Percentiles rank a stretch among this genome's conserved stretches.
phyloP scores from a whole-genome alignment of 2,888 invertebrate genomes.

The Yponomeuta plumbellus region DNA sequence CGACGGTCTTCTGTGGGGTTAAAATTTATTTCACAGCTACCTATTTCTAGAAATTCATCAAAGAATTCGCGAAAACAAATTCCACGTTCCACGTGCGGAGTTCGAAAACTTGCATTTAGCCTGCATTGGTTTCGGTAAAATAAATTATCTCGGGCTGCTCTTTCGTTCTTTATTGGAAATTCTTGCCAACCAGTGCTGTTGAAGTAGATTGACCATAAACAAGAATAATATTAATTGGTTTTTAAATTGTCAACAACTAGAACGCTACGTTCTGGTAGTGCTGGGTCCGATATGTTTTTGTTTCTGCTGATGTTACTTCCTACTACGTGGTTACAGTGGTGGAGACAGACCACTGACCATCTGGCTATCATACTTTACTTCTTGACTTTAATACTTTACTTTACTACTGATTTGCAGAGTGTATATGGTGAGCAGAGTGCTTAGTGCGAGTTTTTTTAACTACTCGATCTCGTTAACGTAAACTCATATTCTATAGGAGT shows the following conservation, averaged over 20 bases:
- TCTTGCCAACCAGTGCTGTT: neutral
- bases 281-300: neutral
- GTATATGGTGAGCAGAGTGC: no score
- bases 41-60: neutral
- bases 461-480: no score
- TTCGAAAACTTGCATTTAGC: neutral
- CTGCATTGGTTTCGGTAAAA: no score
- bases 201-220: neutral
- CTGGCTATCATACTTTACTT: neutral
- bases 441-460: no score
- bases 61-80: neutral
- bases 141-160: neutral
- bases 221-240: neutral
- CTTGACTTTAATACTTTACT: no score
- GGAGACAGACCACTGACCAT: neutral
- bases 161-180: neutral
- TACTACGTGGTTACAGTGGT: neutral
- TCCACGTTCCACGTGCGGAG: neutral
- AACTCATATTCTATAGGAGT: no score
- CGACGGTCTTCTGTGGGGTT: no score
- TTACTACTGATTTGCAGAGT: no score
- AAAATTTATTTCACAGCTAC: neutral
- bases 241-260: slow-evolving; percentile 47
- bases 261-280: slow-evolving; percentile 36
- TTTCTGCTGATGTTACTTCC: neutral